Conservation (phyloP, 2,888 invertebrate species). For the Lycophotia porphyrea region DNA sequence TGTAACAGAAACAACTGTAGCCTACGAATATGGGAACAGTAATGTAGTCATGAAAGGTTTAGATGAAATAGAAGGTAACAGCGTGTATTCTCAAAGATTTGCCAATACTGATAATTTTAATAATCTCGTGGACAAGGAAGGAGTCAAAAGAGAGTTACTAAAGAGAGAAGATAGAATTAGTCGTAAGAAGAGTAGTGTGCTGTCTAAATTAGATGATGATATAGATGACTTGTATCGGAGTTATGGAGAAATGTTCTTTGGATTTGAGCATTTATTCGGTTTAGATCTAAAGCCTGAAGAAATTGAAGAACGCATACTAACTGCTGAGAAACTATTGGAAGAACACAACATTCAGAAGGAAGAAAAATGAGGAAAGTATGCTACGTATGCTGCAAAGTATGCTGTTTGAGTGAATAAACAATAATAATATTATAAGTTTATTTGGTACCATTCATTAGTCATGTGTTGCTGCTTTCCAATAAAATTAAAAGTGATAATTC, state of each 20-base stretch:
- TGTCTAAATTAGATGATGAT: slow-evolving; percentile 30
- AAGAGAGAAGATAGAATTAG: background rate
- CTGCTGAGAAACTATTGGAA: slow-evolving; percentile 73
- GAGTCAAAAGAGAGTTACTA: slow-evolving; percentile 13
- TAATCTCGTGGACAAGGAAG: background rate
- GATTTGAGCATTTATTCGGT: slow-evolving; percentile 52
- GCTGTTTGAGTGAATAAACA: background rate
- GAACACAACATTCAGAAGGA: slow-evolving; percentile 71
- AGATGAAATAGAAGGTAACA: slow-evolving; percentile 16
- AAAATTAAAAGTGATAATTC: too few relatives aligned
- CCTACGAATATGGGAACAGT: slow-evolving; percentile 54
- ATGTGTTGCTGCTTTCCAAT: background rate
- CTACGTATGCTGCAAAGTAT: too few relatives aligned
- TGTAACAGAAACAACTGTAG: slow-evolving; percentile 22
- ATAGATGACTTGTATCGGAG: slow-evolving; percentile 10
- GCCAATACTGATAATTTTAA: background rate
- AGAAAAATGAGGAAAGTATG: background rate
- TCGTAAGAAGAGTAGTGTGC: slow-evolving; percentile 1
- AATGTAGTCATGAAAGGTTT: slow-evolving; percentile 38
- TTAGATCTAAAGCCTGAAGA: slow-evolving; percentile 70
- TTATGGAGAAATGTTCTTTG: slow-evolving; percentile 42
- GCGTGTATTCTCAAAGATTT: too few relatives aligned
- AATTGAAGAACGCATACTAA: slow-evolving; percentile 70
- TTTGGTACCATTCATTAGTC: background rate
- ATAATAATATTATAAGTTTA: background rate